Evolutionary conservation across 2,113 vertebrate species (phyloP), one percentile per base, ranked within the genome.

Genomic region (Morone chrysops): DNA sequence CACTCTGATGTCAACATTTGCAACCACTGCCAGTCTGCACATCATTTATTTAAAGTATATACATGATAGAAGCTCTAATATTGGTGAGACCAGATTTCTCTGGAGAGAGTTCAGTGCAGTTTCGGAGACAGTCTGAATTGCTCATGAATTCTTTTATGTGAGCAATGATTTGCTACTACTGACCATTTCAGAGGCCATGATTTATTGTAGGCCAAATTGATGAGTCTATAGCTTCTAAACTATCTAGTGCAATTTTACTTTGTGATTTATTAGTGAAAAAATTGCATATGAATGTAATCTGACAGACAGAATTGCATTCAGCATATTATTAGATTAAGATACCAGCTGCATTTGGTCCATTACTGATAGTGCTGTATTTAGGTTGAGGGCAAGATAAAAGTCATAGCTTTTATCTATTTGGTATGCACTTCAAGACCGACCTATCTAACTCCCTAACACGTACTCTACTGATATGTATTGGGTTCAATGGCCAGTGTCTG

Each of bases 1-100:
- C 45, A 41, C 12, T 50, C 25, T 48, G 8, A 47, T n/a, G 40
- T 10, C 18, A 25, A 45, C 22, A 40, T 31, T 47, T 70, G 8
- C 41, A 11, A 43, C 9, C 6, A 20, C 36, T 31, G 51, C 31
- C 31, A 41, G 10, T n/a, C 8, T 45, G 3, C 63, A 40, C 54
- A 43, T 31, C 36, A 36, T 68, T 36, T 45, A 60, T 74, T 74
- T 6, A 51, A 59, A 40, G 61, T 48, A 66, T 5, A 66, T 62
- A 5, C 1, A 25, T 47, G 4, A 47, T 36, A 4, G 8, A 62
- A 12, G 54, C 57, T 62, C 1, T 16, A 31, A 51, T 61, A 43
- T 16, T 51, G 16, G 7, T 31, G 31, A 54, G 43, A 40, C 12
- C 25, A 9, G 41, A 13, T 65, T 62, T 71, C 36, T 70, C 56